phyloP scores from a whole-genome alignment of 2,888 invertebrate genomes.

The Antheraea assamensis region DNA sequence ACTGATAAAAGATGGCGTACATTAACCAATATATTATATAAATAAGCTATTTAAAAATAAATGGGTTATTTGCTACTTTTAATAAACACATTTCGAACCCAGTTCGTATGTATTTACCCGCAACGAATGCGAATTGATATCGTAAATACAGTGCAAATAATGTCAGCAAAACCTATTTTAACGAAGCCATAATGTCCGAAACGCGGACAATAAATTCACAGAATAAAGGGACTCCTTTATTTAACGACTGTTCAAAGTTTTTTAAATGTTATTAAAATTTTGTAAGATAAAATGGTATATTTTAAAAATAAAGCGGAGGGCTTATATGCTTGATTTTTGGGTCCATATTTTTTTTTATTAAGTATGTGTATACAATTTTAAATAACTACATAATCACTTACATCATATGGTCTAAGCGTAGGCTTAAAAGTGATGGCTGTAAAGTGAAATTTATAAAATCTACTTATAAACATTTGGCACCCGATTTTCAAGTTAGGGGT shows the following conservation, averaged over 20 bases:
- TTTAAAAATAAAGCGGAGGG: not conserved
- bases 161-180: constrained; percentile 19
- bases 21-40: not conserved
- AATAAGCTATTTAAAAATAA: not conserved
- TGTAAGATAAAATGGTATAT: not conserved
- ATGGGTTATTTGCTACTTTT: not conserved
- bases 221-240: not conserved
- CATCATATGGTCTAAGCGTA: no score
- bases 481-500: no score
- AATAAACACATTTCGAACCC: constrained; percentile 1
- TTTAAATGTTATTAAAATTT: not conserved
- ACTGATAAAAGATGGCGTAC: not conserved
- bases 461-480: no score
- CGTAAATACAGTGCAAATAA: constrained; percentile 15
- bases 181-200: constrained; percentile 28
- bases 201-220: constrained; percentile 17
- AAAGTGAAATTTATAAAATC: no score
- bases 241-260: not conserved
- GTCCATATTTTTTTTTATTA: not conserved
- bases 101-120: not conserved
- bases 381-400: no score
- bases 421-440: no score
- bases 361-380: not conserved
- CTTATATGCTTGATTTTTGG: not conserved
- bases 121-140: constrained; percentile 1